Evolutionary conservation across 2,113 vertebrate species (phyloP).

Genomic region (Heterotilapia buettikoferi): DNA sequence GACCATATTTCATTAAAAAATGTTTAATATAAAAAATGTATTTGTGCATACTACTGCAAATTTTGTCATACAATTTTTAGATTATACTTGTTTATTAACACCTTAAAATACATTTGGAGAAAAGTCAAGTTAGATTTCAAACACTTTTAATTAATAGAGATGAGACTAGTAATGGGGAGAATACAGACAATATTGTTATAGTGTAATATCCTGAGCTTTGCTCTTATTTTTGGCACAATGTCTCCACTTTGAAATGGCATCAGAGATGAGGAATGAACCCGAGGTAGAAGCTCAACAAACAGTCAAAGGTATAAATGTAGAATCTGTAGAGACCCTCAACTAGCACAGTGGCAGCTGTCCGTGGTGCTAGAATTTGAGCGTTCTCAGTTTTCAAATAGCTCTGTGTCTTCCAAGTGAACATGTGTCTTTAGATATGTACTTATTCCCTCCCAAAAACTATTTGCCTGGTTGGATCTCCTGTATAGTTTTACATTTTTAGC

Average conservation of each 20-base stretch:
- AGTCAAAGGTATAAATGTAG: background rate
- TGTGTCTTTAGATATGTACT: background rate
- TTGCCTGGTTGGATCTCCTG: background rate
- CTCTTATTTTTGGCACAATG: background rate
- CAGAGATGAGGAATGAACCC: accelerated
- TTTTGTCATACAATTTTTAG: accelerated
- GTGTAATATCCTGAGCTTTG: accelerated
- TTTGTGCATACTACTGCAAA: background rate
- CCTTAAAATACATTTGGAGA: accelerated
- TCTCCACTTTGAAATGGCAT: background rate
- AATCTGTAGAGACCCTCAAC: background rate
- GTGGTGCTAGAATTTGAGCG: slow-evolving; percentile 55
- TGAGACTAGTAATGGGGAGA: background rate
- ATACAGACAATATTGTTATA: background rate
- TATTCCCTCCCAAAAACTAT: background rate
- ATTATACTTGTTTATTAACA: background rate
- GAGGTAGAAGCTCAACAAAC: slow-evolving; percentile 24
- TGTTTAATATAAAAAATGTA: background rate
- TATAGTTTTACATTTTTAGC: background rate
- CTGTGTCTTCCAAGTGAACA: background rate
- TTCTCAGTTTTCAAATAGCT: background rate
- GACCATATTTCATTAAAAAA: background rate
- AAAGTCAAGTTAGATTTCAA: background rate
- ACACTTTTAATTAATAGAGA: background rate
- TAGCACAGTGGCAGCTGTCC: slow-evolving; percentile 40